A percentile compares a stretch with the other conserved stretches of the same genome.
Conservation (phyloP, 2,113 vertebrate genomes). For the Psephotus haematonotus region DNA sequence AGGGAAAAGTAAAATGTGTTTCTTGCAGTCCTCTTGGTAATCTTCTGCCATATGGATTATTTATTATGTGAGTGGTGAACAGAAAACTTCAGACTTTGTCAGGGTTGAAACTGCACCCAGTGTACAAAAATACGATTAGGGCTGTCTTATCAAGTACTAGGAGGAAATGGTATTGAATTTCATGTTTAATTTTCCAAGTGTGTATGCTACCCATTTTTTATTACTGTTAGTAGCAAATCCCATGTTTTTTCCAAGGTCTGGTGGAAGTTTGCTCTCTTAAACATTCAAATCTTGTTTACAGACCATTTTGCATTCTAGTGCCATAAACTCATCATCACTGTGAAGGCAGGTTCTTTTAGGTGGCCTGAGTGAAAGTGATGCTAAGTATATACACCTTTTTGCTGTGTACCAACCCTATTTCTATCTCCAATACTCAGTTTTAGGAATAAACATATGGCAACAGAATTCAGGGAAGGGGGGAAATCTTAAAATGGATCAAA, state of each 20-base stretch:
- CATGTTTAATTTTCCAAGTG: not conserved
- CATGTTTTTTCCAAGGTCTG: not conserved
- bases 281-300: not conserved
- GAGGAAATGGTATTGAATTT: not conserved
- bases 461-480: not conserved
- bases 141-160: not conserved
- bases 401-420: not conserved
- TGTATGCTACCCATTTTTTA: not conserved
- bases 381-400: not conserved
- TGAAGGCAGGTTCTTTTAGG: not conserved
- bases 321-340: not conserved
- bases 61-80: not conserved
- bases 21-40: not conserved
- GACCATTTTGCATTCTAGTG: not conserved
- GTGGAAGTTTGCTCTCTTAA: not conserved
- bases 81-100: not conserved
- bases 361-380: not conserved
- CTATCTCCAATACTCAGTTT: not conserved
- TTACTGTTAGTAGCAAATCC: not conserved
- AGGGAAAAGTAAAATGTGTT: not conserved
- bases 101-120: not conserved
- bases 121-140: not conserved
- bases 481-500: not conserved
- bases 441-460: not conserved
- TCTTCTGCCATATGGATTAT: not conserved